Conservation (phyloP, 2,888 invertebrate genomes). For the Chrysotoxum bicinctum region DNA sequence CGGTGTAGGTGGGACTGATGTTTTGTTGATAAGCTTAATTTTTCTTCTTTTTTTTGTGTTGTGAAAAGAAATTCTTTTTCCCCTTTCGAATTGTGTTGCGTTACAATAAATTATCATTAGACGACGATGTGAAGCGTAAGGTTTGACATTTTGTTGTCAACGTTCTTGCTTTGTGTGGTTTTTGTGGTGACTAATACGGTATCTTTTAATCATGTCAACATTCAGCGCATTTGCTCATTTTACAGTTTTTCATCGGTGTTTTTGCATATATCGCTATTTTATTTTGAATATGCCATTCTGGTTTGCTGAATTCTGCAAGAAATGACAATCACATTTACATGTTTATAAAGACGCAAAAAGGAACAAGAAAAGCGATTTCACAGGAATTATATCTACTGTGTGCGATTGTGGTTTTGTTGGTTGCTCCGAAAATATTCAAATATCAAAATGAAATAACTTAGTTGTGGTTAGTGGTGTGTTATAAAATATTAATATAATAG, state of each 20-base stretch:
- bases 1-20: slow-evolving; percentile 33
- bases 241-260: slow-evolving; percentile 11
- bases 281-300: background rate
- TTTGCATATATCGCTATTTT: background rate
- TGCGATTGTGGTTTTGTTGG: background rate
- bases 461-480: background rate
- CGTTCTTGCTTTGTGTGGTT: slow-evolving; percentile 37
- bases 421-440: too few species aligned
- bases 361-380: background rate
- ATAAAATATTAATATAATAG: background rate
- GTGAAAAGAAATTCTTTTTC: slow-evolving; percentile 1
- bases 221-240: slow-evolving; percentile 47
- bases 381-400: background rate
- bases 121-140: slow-evolving; percentile 58
- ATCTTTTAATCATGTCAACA: slow-evolving; percentile 50
- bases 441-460: background rate
- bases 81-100: slow-evolving; percentile 46
- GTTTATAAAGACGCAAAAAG: background rate
- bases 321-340: background rate
- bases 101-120: slow-evolving; percentile 70
- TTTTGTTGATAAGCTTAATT: slow-evolving; percentile 37
- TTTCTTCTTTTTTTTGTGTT: background rate
- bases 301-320: background rate
- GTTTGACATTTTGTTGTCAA: slow-evolving; percentile 59
- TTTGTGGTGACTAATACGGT: slow-evolving; percentile 32